Evolutionary conservation across 2,888 invertebrate genomes (phyloP), one percentile per base, ranked within the genome.

Genomic region (Cerastis rubricosa): DNA sequence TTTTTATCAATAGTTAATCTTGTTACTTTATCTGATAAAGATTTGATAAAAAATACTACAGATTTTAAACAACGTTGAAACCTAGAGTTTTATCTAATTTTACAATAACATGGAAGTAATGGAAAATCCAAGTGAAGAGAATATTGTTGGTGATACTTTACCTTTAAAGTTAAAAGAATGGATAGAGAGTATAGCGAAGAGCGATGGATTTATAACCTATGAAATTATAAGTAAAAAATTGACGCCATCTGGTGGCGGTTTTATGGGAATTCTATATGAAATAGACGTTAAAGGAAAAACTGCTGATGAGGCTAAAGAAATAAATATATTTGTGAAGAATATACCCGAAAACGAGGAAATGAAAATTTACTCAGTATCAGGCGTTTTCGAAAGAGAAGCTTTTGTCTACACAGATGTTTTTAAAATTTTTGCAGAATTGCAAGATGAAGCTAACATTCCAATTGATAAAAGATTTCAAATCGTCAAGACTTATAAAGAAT

Each of bases 311-410:
- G 63, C 81, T 25, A 86, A 84, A 71, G 87, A 91, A 87, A 87
- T 88, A 7, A 90, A 92, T 64, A 85, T 94, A 45, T 95, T 95
- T 79, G 83, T 92, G 2, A 95, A 95, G 80, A 84, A 89, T n/a
- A 91, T 91, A n/a, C 84, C 92, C 47, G 78, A 86, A 47, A 84
- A 84, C 9, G 87, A 90, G 25, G 74, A 89, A 1, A 81, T 91
- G 68, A 86, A 88, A 79, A 85, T 93, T n/a, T 87, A 92, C 66
- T 88, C 92, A 0, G 73, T 93, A 8, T 54, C 83, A 17, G 91
- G 90, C 51, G 84, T 92, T 0, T 94, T 92, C 63, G 59, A 72
- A 5, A 91, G 87, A 54, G 95, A 95, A 89, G 84, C 89, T 0
- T 92, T 89, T 66, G 80, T 90, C 57, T 94, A 95, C 78, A 90